Percentiles rank a stretch among this genome's conserved stretches.
These are phyloP conservation scores for Aplochiton taeniatus DNA, from an alignment of 2,797 vertebrate species.

Conservation along the genomic window DNA sequence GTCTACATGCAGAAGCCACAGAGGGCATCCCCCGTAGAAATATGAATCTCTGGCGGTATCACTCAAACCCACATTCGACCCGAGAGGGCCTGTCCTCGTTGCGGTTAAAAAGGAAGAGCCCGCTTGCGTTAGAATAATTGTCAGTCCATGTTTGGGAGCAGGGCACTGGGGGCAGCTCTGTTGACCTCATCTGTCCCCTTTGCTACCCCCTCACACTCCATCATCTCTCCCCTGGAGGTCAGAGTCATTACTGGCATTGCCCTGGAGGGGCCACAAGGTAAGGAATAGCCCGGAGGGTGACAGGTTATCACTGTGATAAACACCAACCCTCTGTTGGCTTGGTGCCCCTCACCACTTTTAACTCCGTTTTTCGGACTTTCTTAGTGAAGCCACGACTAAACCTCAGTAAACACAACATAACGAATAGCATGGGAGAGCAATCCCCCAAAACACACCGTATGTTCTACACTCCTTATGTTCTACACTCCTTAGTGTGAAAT, in stretches of 20 bases:
- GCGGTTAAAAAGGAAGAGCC: no score
- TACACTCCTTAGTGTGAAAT: neutral
- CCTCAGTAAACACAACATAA: no score
- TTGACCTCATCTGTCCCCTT: neutral
- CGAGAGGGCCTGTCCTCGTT: constrained; percentile 11
- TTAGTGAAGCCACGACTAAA: no score
- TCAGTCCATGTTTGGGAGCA: constrained; percentile 2
- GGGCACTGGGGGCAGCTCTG: neutral
- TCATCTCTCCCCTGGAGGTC: constrained; percentile 26
- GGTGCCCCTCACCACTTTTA: constrained; percentile 6
- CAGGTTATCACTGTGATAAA: constrained; percentile 43
- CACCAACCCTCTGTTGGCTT: constrained; percentile 19
- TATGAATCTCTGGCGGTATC: constrained; percentile 18
- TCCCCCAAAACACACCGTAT: neutral
- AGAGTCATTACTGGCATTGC: constrained; percentile 3
- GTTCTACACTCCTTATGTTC: neutral
- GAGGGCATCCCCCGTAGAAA: constrained; percentile 19
- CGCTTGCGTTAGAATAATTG: neutral
- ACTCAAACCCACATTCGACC: constrained; percentile 20
- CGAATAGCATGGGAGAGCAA: no score
- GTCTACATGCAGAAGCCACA: constrained; percentile 8
- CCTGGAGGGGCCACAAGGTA: constrained; percentile 20
- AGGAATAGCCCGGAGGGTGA: constrained; percentile 29
- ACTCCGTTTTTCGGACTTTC: no score
- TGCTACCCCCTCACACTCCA: constrained; percentile 2